phyloP scores from a whole-genome alignment of 1,140 invertebrate genomes.

The Steinernema khuongi region DNA sequence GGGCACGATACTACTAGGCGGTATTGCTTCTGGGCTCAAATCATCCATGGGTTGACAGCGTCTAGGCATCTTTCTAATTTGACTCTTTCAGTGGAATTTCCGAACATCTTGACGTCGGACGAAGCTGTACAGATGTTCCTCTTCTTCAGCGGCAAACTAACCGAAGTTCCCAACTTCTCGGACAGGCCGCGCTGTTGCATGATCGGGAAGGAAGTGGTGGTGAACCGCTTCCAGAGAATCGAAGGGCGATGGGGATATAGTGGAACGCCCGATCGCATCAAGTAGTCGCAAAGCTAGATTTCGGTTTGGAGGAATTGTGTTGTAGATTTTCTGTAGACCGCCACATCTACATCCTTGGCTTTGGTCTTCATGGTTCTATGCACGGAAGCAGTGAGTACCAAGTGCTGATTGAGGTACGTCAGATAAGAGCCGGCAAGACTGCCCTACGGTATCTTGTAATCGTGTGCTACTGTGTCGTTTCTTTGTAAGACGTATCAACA shows the following conservation, averaged over 20 bases:
- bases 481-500: conserved; percentile 21
- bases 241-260: conserved; percentile 80
- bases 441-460: too few relatives aligned
- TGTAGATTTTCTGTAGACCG: conserved; percentile 75
- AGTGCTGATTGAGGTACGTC: conserved; percentile 68
- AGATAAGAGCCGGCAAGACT: too few relatives aligned
- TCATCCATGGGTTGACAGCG: too few relatives aligned
- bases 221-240: conserved; percentile 74
- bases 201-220: conserved; percentile 75
- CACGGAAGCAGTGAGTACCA: conserved; percentile 76
- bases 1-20: too few relatives aligned
- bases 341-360: conserved; percentile 77
- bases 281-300: conserved; percentile 63
- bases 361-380: conserved; percentile 80
- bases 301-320: conserved; percentile 28
- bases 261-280: conserved; percentile 76
- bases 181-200: conserved; percentile 67
- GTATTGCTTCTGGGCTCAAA: too few relatives aligned
- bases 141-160: conserved; percentile 64
- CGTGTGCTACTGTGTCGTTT: too few relatives aligned
- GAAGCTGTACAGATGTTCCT: conserved; percentile 75
- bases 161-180: neutral
- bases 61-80: too few relatives aligned
- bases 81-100: conserved; percentile 48
- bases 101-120: conserved; percentile 70